phyloP scores from a whole-genome alignment of 1,140 invertebrate genomes.

The Phymastichus coffea region DNA sequence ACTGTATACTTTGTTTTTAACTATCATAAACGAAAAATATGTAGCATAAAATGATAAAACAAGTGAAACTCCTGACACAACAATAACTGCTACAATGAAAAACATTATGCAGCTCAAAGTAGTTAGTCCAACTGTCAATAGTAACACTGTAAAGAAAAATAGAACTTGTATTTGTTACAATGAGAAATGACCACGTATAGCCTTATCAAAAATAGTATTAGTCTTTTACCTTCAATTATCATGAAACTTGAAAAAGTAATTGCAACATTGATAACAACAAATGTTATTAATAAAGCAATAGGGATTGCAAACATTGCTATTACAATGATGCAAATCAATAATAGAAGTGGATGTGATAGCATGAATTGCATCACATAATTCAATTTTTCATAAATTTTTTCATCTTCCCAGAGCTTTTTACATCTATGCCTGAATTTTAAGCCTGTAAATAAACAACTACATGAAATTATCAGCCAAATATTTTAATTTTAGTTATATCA shows the following conservation, averaged over 20 bases:
- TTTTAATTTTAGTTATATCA: too few relatives aligned
- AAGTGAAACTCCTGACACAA: conserved; percentile 24
- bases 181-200: too few relatives aligned
- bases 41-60: conserved; percentile 16
- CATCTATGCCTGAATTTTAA: conserved; percentile 12
- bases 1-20: conserved; percentile 11
- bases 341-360: conserved; percentile 16
- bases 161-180: background rate
- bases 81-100: conserved; percentile 22
- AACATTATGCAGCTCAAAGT: conserved; percentile 31
- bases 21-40: conserved; percentile 9
- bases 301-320: conserved; percentile 24
- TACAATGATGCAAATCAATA: conserved; percentile 17
- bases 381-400: conserved; percentile 12
- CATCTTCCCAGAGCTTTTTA: conserved; percentile 15
- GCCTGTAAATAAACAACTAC: conserved; percentile 14
- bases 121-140: conserved; percentile 31
- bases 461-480: too few relatives aligned
- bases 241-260: conserved; percentile 35
- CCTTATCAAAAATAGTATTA: too few relatives aligned
- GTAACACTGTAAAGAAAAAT: conserved; percentile 27
- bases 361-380: conserved; percentile 12
- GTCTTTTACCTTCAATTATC: conserved; percentile 38
- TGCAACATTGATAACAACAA: conserved; percentile 28
- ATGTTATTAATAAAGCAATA: conserved; percentile 24